Percentiles rank a stretch among this genome's conserved stretches.
Conservation (phyloP, 53 echinoderm and acorn worm genomes). For the Actinopyga echinites region DNA sequence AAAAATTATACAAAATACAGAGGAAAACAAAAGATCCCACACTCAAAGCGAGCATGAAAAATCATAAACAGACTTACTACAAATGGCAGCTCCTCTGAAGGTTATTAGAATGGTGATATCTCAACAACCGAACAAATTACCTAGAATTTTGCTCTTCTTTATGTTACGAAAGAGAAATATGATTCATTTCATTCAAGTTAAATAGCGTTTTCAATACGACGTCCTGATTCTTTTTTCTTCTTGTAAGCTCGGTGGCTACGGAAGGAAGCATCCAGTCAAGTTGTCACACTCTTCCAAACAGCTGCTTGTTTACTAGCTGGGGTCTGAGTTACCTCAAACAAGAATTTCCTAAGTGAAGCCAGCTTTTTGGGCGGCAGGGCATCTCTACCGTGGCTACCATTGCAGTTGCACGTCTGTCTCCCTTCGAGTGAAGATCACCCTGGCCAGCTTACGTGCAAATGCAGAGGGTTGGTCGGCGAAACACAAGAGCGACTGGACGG, state of each 20-base stretch:
- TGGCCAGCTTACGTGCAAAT: slow-evolving; percentile 7
- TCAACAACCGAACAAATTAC: too few species aligned
- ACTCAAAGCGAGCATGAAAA: too few species aligned
- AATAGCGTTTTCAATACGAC: too few species aligned
- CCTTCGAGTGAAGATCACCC: neutral
- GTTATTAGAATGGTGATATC: too few species aligned
- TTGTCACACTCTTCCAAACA: neutral
- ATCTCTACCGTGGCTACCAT: slow-evolving; percentile 5
- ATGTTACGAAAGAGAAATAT: too few species aligned
- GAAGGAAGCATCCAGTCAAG: slow-evolving; percentile 13
- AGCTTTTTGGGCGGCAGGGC: neutral
- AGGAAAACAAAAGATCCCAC: too few species aligned
- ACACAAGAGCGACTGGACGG: neutral
- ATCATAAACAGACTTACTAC: too few species aligned
- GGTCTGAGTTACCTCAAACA: slow-evolving; percentile 8
- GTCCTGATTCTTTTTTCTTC: neutral
- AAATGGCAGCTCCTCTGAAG: too few species aligned
- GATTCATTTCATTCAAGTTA: too few species aligned
- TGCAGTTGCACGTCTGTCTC: slow-evolving; percentile 16
- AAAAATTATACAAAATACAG: too few species aligned
- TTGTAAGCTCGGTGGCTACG: neutral
- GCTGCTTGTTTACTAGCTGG: slow-evolving; percentile 2
- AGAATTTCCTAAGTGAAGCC: neutral
- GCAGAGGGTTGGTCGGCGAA: neutral
- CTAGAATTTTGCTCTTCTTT: too few species aligned